These are phyloP conservation scores for Psix sp. DNA, from an alignment of 1,140 invertebrate species.

Conservation along the genomic window DNA sequence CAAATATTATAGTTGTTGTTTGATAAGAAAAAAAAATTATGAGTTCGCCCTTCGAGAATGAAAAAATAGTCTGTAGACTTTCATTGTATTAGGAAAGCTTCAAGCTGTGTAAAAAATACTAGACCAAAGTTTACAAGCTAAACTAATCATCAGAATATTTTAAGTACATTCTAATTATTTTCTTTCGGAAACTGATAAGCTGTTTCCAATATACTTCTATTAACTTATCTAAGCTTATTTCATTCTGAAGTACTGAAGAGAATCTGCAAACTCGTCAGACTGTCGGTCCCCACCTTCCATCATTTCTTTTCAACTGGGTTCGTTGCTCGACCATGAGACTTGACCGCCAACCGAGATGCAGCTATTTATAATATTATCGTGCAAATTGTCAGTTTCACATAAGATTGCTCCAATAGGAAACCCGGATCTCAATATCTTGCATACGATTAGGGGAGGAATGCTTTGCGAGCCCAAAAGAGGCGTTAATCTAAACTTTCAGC, in stretches of 20 bases:
- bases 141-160: too few relatives aligned
- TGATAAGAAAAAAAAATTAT: too few relatives aligned
- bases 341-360: slow-evolving; percentile 38
- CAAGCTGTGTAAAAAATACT: too few relatives aligned
- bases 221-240: slow-evolving; percentile 18
- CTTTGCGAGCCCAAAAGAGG: too few relatives aligned
- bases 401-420: slow-evolving; percentile 56
- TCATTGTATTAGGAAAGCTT: too few relatives aligned
- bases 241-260: slow-evolving; percentile 14
- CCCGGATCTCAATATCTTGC: slow-evolving; percentile 21
- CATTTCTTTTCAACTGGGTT: slow-evolving; percentile 51
- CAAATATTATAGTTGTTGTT: too few relatives aligned
- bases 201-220: not conserved
- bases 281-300: slow-evolving; percentile 34
- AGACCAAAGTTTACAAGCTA: too few relatives aligned
- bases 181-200: not conserved
- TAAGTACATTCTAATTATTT: too few relatives aligned
- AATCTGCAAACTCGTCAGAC: slow-evolving; percentile 42
- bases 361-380: slow-evolving; percentile 57
- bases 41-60: too few relatives aligned
- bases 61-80: too few relatives aligned
- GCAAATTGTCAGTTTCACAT: slow-evolving; percentile 58
- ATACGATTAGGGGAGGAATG: slow-evolving; percentile 34
- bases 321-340: slow-evolving; percentile 62
- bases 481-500: not conserved